These are phyloP conservation scores for Drosophila nigromelanica DNA, from an alignment of 1,140 invertebrate species.

Conservation along the genomic window DNA sequence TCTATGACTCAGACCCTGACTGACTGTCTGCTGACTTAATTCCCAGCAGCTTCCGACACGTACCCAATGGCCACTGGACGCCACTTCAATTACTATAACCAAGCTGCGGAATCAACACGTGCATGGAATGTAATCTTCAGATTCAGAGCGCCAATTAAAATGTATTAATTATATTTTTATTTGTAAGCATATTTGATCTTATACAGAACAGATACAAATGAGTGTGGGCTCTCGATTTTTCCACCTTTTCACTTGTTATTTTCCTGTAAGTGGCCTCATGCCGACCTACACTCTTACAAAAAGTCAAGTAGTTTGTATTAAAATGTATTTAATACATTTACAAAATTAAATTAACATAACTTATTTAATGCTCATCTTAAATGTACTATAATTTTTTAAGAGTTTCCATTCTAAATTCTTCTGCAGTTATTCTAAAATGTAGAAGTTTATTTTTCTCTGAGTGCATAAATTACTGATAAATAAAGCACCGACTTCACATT, in stretches of 20 bases:
- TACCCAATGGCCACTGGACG: constrained; percentile 12
- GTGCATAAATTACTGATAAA: constrained; percentile 40
- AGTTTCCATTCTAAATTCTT: too few species aligned
- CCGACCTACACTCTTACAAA: too few species aligned
- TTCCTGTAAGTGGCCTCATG: too few species aligned
- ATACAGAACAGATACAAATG: not conserved
- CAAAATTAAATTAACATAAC: too few species aligned
- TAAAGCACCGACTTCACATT: constrained; percentile 29
- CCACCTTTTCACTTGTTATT: not conserved
- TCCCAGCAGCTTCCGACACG: constrained; percentile 44
- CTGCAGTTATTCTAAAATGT: too few species aligned
- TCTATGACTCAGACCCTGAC: not conserved
- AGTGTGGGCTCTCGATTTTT: not conserved
- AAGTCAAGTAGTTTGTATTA: too few species aligned
- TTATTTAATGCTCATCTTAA: too few species aligned
- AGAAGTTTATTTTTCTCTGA: too few species aligned
- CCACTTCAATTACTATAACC: constrained; percentile 28
- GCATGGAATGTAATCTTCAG: constrained; percentile 8
- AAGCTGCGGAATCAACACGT: constrained; percentile 12
- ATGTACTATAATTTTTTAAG: too few species aligned
- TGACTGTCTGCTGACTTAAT: constrained; percentile 11
- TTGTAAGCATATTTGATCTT: constrained; percentile 5
- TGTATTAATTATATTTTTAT: constrained; percentile 8
- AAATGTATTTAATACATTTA: too few species aligned
- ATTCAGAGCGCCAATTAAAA: constrained; percentile 36